A percentile compares a stretch with the other conserved stretches of the same genome.
These are phyloP conservation scores for Lepidocyrtinus sp. DNA, from an alignment of 2,888 invertebrate genomes.

Conservation along the genomic window DNA sequence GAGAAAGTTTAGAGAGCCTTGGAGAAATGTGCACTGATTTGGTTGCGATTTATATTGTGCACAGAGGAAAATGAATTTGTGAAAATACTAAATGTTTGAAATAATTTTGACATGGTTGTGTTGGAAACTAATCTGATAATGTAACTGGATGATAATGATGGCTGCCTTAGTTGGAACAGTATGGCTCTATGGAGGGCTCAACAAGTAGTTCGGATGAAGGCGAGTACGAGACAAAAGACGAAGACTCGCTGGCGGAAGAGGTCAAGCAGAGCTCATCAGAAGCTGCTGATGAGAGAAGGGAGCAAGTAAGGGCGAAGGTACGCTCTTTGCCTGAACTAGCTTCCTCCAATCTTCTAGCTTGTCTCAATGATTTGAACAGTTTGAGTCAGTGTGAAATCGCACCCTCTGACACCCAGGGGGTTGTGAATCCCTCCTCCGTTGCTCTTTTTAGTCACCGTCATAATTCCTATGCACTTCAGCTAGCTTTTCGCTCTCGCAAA, in stretches of 20 bases:
- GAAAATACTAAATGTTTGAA: background rate
- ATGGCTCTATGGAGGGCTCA: conserved; percentile 68
- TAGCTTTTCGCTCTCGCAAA: conserved; percentile 70
- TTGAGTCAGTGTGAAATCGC: conserved; percentile 60
- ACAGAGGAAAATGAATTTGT: background rate
- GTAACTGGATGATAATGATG: conserved; percentile 41
- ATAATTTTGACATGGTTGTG: conserved; percentile 1
- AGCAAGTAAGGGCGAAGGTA: conserved; percentile 69
- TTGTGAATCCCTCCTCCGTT: conserved; percentile 56
- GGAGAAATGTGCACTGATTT: background rate
- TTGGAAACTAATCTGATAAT: conserved; percentile 26
- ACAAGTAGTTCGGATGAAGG: conserved; percentile 70
- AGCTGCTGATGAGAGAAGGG: conserved; percentile 62
- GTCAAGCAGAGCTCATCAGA: conserved; percentile 57
- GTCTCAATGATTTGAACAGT: conserved; percentile 64
- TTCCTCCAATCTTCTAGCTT: conserved; percentile 65
- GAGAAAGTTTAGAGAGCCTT: background rate
- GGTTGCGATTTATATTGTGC: background rate
- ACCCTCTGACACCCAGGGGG: conserved; percentile 54
- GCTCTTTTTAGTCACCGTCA: conserved; percentile 61
- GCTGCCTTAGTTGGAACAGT: conserved; percentile 65
- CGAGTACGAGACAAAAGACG: conserved; percentile 69
- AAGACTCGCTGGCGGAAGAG: conserved; percentile 62
- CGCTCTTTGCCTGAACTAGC: conserved; percentile 70
- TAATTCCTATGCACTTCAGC: conserved; percentile 67